Evolutionary conservation across 2,888 invertebrate genomes (phyloP).

Genomic region (Thelaira solivaga): DNA sequence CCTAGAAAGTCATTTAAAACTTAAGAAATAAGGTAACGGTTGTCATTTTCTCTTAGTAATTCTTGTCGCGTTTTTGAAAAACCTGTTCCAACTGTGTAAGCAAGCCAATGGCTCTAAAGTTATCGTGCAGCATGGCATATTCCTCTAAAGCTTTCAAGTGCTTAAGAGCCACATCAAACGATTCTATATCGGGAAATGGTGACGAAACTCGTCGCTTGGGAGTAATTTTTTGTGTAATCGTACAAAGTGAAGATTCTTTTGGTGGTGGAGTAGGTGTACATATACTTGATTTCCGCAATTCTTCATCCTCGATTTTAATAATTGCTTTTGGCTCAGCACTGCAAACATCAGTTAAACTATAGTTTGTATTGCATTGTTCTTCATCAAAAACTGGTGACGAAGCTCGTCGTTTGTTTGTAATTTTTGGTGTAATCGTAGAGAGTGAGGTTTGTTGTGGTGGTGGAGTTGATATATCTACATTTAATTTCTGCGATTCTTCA

Average conservation of each 20-base stretch:
- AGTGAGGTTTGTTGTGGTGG: too few relatives aligned
- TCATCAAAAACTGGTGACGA: too few relatives aligned
- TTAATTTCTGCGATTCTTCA: too few relatives aligned
- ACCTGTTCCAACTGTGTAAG: conserved; percentile 70
- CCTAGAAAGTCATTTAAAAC: conserved; percentile 58
- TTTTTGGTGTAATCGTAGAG: too few relatives aligned
- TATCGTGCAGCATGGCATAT: conserved; percentile 71
- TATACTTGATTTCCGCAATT: conserved; percentile 21
- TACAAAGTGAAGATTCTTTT: background rate
- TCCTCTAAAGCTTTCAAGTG: conserved; percentile 70
- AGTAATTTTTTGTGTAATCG: background rate
- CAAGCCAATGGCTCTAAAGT: conserved; percentile 73
- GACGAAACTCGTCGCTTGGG: conserved; percentile 3
- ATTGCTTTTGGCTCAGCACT: too few relatives aligned
- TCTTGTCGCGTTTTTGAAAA: too few relatives aligned
- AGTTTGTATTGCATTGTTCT: too few relatives aligned
- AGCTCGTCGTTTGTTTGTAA: too few relatives aligned
- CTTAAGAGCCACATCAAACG: conserved; percentile 65
- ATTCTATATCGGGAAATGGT: conserved; percentile 58
- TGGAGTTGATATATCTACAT: too few relatives aligned
- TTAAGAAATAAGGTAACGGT: background rate
- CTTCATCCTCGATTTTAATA: too few relatives aligned
- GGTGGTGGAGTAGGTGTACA: background rate
- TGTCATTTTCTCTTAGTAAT: too few relatives aligned
- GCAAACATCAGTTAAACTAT: too few relatives aligned